phyloP scores from a whole-genome alignment of 1,140 invertebrate species.

The Conopomorpha cramerella region DNA sequence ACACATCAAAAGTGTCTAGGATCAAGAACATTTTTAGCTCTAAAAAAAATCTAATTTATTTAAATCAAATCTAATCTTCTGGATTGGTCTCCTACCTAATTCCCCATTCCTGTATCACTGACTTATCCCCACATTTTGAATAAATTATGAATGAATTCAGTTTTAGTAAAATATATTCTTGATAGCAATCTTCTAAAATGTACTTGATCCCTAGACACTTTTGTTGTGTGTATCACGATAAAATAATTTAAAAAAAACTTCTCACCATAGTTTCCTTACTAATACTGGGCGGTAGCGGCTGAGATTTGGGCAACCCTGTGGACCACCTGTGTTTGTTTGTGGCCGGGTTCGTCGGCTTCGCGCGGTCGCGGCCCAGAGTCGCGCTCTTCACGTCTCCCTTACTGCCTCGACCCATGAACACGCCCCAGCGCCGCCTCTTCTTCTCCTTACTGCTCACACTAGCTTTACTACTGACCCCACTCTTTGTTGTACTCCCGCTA shows the following conservation, averaged over 20 bases:
- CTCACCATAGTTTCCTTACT: conserved; percentile 77
- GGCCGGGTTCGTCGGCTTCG: conserved; percentile 48
- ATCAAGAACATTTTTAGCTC: too few relatives aligned
- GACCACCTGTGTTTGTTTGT: conserved; percentile 68
- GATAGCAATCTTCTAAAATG: too few relatives aligned
- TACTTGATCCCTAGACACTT: too few relatives aligned
- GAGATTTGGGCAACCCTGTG: conserved; percentile 66
- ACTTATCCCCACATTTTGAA: too few relatives aligned
- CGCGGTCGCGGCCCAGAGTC: conserved; percentile 64
- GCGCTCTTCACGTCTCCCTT: conserved; percentile 65
- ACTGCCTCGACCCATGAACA: conserved; percentile 64
- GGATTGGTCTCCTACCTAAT: too few relatives aligned
- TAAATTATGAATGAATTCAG: too few relatives aligned
- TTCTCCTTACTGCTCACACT: conserved; percentile 59
- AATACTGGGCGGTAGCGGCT: conserved; percentile 70
- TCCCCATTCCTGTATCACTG: too few relatives aligned
- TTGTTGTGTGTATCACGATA: too few relatives aligned
- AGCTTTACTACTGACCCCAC: conserved; percentile 18
- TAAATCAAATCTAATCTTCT: too few relatives aligned
- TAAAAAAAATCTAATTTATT: too few relatives aligned
- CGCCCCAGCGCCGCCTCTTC: conserved; percentile 66
- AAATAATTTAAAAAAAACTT: not conserved
- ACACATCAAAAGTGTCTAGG: not conserved
- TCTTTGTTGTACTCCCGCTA: conserved; percentile 15
- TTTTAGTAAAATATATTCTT: too few relatives aligned